Conservation (phyloP, 2,888 invertebrate species). For the Chrysotoxum bicinctum region DNA sequence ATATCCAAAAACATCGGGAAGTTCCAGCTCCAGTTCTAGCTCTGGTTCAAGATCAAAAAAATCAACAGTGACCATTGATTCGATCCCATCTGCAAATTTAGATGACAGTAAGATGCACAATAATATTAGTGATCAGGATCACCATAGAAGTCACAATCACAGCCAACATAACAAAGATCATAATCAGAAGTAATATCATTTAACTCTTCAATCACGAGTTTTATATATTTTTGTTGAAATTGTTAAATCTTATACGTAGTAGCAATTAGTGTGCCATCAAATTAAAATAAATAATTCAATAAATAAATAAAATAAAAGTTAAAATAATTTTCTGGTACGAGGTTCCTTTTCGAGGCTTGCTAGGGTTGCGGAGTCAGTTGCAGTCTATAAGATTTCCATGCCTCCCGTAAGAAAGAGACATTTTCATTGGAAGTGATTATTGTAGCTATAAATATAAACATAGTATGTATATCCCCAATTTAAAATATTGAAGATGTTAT, state of each 20-base stretch:
- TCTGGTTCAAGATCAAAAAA: conserved; percentile 75
- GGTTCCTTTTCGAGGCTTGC: too few species aligned
- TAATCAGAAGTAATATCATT: conserved; percentile 4
- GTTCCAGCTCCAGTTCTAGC: conserved; percentile 73
- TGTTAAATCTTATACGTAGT: not conserved
- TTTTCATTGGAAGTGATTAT: too few species aligned
- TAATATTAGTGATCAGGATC: conserved; percentile 49
- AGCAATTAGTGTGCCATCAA: not conserved
- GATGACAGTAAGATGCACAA: conserved; percentile 68
- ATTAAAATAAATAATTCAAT: not conserved
- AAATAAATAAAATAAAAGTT: too few species aligned
- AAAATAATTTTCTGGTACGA: too few species aligned
- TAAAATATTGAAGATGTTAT: too few species aligned
- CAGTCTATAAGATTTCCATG: too few species aligned
- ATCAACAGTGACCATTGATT: conserved; percentile 76
- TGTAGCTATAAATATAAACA: too few species aligned
- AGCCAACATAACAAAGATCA: not conserved
- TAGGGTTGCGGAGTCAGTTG: too few species aligned
- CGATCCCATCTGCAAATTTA: conserved; percentile 74
- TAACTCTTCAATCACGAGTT: not conserved
- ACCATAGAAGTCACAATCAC: not conserved
- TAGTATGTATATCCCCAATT: too few species aligned
- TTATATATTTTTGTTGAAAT: not conserved
- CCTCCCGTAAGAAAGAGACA: too few species aligned
- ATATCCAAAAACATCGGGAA: conserved; percentile 80